phyloP scores from a whole-genome alignment of 2,113 vertebrate species.

The Centropus bengalensis region DNA sequence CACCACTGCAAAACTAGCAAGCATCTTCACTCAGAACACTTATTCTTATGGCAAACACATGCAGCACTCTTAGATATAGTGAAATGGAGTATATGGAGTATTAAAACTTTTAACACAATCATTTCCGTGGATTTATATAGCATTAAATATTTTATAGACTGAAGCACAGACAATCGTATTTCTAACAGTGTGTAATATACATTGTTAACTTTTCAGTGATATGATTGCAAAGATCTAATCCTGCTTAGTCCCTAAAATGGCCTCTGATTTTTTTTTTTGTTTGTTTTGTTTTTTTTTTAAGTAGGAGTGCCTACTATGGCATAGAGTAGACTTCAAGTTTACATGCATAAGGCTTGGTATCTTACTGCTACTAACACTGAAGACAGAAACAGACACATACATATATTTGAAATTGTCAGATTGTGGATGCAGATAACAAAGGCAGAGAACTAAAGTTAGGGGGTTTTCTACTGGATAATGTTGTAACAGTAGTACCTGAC shows the following conservation, averaged over 20 bases:
- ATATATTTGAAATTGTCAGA: not conserved
- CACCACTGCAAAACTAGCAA: not conserved
- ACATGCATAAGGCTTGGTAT: not conserved
- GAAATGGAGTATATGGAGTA: not conserved
- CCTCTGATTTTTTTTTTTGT: not conserved
- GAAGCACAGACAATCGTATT: not conserved
- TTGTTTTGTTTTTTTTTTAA: too few species aligned
- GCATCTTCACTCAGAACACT: not conserved
- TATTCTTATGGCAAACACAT: not conserved
- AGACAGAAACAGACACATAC: not conserved
- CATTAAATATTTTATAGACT: not conserved
- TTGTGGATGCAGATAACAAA: not conserved
- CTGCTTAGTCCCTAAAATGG: not conserved
- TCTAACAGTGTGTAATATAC: not conserved
- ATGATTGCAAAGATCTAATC: not conserved
- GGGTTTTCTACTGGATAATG: not conserved
- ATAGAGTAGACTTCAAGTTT: not conserved
- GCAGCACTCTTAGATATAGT: not conserved
- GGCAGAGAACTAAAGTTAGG: not conserved
- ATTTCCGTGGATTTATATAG: not conserved
- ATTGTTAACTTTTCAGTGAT: not conserved
- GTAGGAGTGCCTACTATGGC: not conserved
- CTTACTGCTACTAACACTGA: not conserved
- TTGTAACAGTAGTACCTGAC: not conserved
- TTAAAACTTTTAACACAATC: not conserved